Evolutionary conservation across 2,113 vertebrate species (phyloP), one percentile per base, ranked within the genome.

Genomic region (Tenebrosternarchus preto): DNA sequence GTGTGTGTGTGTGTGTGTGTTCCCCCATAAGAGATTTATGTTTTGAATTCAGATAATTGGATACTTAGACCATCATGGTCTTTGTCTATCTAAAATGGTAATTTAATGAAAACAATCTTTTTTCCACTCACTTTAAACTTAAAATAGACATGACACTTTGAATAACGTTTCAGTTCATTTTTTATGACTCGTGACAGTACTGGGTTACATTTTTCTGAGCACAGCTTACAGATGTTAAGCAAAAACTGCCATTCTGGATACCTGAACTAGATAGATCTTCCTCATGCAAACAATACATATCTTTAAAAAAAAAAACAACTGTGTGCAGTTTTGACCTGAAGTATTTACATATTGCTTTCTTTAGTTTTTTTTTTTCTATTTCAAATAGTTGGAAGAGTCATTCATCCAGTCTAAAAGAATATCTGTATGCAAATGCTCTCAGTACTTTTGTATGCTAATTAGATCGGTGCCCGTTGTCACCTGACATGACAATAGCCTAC

Each of bases 401-500:
- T 5, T 68, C 70, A 67, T 43, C 53, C 39, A 56, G 5, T n/a
- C 33, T 73, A 74, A 55, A 57, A 60, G 66, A 20, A n/a, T 20
- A 50, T 33, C 66, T 80, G 84, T 84, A 87, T 85, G 80, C 61
- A 78, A 84, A 87, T 84, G 80, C 46, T 31, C 39, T 74, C 25
- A 20, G 50, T 63, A 77, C 77, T 80, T 78, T 68, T 85, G 84
- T 78, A 80, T 82, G 84, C 43, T 84, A 85, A 85, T 84, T 80
- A 85, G 82, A 77, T 84, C 82, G 80, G 77, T 67, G 77, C 60
- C 57, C 71, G 78, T 69, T 70, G 67, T 80, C 82, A 82, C 77
- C 82, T 82, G 73, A 87, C 74, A 70, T 46, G 77, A 85, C 84
- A 87, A 87, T 81, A 80, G 74, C 73, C 64, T 61, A 56, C 78